phyloP scores from a whole-genome alignment of 2,797 vertebrate species.

The Vultur gryphus region DNA sequence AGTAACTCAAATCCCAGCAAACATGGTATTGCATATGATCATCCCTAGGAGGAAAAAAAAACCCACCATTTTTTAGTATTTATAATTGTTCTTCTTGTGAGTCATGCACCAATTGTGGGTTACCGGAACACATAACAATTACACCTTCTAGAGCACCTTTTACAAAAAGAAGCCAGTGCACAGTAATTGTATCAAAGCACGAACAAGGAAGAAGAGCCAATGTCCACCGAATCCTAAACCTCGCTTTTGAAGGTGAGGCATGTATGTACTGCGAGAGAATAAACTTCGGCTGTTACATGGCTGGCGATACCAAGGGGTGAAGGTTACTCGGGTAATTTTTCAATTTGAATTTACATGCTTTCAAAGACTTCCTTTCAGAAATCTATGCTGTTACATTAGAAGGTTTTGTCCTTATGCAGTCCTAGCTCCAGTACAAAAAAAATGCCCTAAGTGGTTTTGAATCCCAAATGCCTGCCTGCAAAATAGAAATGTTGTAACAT shows the following conservation, averaged over 20 bases:
- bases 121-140: not conserved
- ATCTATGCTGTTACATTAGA: not conserved
- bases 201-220: not conserved
- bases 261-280: rapidly evolving
- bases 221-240: rapidly evolving
- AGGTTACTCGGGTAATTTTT: not conserved
- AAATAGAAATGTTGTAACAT: rapidly evolving
- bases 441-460: rapidly evolving
- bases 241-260: not conserved
- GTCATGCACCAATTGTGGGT: not conserved
- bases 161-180: not conserved
- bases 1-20: not conserved
- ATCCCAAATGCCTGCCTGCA: not conserved
- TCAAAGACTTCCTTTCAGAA: not conserved
- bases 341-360: not conserved
- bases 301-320: rapidly evolving
- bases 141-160: rapidly evolving
- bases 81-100: not conserved
- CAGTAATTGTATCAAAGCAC: not conserved
- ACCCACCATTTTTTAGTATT: not conserved
- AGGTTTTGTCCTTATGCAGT: not conserved
- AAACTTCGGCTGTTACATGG: no score
- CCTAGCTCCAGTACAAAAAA: no score
- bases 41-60: no score
- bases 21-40: not conserved